These are phyloP conservation scores for Brachirus orientalis DNA, from an alignment of 2,113 vertebrate genomes.

Conservation along the genomic window DNA sequence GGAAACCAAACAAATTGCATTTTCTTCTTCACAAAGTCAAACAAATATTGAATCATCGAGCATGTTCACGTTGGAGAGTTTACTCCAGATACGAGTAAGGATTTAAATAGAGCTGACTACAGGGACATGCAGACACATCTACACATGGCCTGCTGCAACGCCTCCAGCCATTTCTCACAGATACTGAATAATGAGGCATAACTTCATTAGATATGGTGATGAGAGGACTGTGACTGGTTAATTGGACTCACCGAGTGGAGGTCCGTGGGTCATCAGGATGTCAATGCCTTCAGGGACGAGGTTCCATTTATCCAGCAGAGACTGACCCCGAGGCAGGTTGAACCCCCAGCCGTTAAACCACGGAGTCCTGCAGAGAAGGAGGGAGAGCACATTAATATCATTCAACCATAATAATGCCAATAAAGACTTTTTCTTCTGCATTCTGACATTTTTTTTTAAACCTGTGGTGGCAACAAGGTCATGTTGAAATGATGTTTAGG, in stretches of 20 bases:
- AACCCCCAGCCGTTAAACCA: conserved; percentile 99
- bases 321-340: conserved; percentile 97
- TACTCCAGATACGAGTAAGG: background rate
- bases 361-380: conserved; percentile 89
- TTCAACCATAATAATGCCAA: background rate
- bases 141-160: background rate
- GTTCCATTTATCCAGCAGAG: conserved; percentile 99
- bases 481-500: background rate
- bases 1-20: conserved; percentile 11
- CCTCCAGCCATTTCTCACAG: conserved; percentile 17
- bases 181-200: conserved; percentile 45
- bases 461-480: background rate
- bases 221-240: conserved; percentile 64
- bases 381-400: conserved; percentile 22
- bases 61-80: background rate
- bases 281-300: conserved; percentile 96
- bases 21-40: conserved; percentile 43
- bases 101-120: background rate
- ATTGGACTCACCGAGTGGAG: conserved; percentile 93
- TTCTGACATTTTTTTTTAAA: too few relatives aligned
- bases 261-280: conserved; percentile 98
- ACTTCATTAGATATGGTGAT: conserved; percentile 42
- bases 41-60: conserved; percentile 50
- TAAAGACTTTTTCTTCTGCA: too few relatives aligned
- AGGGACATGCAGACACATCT: conserved; percentile 2